Evolutionary conservation across 1,140 invertebrate genomes (phyloP).

Genomic region (Cardiocondyla obscurior): DNA sequence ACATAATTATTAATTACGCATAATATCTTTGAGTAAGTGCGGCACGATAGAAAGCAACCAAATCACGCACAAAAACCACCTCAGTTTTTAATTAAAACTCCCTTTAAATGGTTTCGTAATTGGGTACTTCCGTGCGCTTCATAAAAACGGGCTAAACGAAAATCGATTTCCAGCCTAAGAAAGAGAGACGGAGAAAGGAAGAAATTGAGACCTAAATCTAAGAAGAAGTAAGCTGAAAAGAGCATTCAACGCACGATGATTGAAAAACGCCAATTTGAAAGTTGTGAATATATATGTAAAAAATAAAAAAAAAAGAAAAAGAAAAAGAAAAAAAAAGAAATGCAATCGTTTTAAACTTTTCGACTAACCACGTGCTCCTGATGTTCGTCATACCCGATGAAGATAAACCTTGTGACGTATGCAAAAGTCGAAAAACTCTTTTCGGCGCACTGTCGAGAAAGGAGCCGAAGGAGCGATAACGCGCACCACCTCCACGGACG

Average conservation of each 20-base stretch:
- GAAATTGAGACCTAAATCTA: neutral
- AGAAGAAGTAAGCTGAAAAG: neutral
- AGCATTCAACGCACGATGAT: neutral
- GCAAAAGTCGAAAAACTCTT: conserved; percentile 53
- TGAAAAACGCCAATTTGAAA: neutral
- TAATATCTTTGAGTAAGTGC: neutral
- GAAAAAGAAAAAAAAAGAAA: neutral
- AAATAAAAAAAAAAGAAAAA: no score
- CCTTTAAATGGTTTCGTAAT: conserved; percentile 28
- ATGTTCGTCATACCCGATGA: conserved; percentile 75
- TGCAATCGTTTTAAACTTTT: no score
- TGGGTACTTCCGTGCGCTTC: conserved; percentile 21
- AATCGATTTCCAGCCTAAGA: neutral
- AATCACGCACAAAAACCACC: neutral
- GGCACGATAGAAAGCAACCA: neutral
- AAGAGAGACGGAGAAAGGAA: neutral
- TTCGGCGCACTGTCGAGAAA: conserved; percentile 48
- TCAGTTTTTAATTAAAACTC: conserved; percentile 38
- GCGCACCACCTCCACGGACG: conserved; percentile 79
- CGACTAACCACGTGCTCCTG: conserved; percentile 80
- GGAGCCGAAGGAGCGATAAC: conserved; percentile 61
- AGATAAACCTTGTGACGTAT: conserved; percentile 52
- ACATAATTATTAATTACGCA: conserved; percentile 26
- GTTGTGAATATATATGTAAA: neutral
- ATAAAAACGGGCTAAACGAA: conserved; percentile 16